phyloP scores from a whole-genome alignment of 2,888 invertebrate species.

The Xestia ashworthii region DNA sequence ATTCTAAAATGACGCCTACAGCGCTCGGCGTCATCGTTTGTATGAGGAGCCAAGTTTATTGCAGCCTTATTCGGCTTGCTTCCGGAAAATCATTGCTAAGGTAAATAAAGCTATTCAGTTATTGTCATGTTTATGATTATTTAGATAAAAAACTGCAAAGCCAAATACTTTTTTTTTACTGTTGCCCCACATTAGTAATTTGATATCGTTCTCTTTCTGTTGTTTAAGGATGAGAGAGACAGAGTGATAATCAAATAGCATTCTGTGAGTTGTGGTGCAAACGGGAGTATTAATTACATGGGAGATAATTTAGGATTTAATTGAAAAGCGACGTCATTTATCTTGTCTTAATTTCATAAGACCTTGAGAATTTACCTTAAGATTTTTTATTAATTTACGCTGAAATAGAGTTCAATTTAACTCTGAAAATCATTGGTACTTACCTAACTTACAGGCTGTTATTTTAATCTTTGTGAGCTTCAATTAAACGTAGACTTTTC shows the following conservation, averaged over 20 bases:
- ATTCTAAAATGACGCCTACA: slow-evolving; percentile 41
- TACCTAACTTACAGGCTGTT: not conserved
- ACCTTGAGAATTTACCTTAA: no score
- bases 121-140: not conserved
- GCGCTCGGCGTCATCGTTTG: slow-evolving; percentile 51
- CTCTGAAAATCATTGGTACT: not conserved
- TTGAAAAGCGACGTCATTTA: no score
- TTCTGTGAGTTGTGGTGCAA: no score
- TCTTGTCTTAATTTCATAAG: no score
- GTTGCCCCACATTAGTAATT: not conserved
- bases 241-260: no score
- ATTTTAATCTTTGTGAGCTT: not conserved
- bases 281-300: no score
- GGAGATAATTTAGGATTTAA: no score
- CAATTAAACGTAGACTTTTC: not conserved
- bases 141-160: not conserved
- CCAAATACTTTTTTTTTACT: no score
- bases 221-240: no score
- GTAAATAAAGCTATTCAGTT: slow-evolving; percentile 26
- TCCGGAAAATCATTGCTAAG: slow-evolving; percentile 38
- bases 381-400: not conserved
- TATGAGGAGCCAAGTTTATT: slow-evolving; percentile 45
- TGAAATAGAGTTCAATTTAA: not conserved
- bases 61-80: slow-evolving; percentile 27
- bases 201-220: no score